Evolutionary conservation across 2,888 invertebrate genomes (phyloP).

Genomic region (Perdita meconis): DNA sequence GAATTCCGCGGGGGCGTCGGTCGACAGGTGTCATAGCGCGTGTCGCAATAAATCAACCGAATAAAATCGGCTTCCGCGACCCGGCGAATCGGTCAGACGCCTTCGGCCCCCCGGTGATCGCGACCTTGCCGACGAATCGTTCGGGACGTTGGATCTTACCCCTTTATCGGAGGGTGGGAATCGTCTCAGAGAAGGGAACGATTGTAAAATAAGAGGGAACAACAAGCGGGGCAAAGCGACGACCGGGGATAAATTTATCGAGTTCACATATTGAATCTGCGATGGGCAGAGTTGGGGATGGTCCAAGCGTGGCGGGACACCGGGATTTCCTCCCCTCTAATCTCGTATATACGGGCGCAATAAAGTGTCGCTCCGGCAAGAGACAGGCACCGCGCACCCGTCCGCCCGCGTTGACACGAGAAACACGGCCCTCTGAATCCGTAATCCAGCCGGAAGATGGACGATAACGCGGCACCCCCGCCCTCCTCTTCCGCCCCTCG

Average conservation of each 20-base stretch:
- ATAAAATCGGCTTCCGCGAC: background rate
- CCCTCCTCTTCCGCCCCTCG: background rate
- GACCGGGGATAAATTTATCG: conserved; percentile 72
- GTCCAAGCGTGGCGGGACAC: conserved; percentile 56
- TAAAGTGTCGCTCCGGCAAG: conserved; percentile 63
- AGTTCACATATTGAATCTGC: conserved; percentile 73
- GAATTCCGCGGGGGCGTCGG: conserved; percentile 35
- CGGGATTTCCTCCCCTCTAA: conserved; percentile 66
- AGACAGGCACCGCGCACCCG: conserved; percentile 42
- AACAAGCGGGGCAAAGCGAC: background rate
- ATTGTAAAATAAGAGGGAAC: background rate
- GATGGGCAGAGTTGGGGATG: conserved; percentile 32
- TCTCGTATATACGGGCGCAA: conserved; percentile 69
- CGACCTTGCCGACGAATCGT: too few relatives aligned
- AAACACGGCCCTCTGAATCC: conserved; percentile 45
- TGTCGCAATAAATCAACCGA: conserved; percentile 24
- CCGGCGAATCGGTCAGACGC: too few relatives aligned
- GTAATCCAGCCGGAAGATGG: conserved; percentile 60
- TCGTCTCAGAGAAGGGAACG: background rate
- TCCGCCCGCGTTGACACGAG: conserved; percentile 47
- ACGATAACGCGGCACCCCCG: conserved; percentile 42
- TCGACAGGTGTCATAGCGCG: conserved; percentile 24
- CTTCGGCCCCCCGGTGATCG: too few relatives aligned
- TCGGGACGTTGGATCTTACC: too few relatives aligned
- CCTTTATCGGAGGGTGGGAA: too few relatives aligned